These are phyloP conservation scores for Chelonia mydas DNA, from an alignment of 2,797 vertebrate species.

Conservation along the genomic window DNA sequence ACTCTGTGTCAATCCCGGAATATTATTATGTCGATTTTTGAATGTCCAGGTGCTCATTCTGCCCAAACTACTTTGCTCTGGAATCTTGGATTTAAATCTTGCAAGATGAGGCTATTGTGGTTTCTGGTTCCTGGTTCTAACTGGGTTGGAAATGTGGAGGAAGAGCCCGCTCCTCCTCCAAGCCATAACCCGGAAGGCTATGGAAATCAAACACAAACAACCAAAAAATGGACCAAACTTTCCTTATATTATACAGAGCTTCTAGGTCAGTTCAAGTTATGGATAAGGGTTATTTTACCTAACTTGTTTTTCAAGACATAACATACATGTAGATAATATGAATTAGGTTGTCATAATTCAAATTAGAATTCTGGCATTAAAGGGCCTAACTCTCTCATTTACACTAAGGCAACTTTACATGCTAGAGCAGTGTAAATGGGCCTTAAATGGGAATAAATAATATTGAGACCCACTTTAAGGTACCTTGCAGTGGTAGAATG, in stretches of 20 bases:
- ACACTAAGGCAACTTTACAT: not conserved
- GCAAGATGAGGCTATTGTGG: too few relatives aligned
- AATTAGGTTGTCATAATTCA: constrained; percentile 22
- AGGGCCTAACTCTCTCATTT: not conserved
- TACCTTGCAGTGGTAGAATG: not conserved
- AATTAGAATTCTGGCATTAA: not conserved
- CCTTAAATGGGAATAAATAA: not conserved
- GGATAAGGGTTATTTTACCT: not conserved
- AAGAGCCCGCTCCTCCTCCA: not conserved
- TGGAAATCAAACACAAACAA: not conserved
- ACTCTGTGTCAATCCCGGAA: too few relatives aligned
- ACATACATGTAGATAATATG: not conserved
- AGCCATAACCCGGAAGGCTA: not conserved
- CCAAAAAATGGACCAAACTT: not conserved
- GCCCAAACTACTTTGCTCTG: not conserved
- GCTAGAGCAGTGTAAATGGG: not conserved
- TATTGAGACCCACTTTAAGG: not conserved
- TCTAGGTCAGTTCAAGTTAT: not conserved
- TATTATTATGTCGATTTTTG: not conserved
- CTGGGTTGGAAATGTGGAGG: not conserved
- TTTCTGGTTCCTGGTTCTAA: not conserved
- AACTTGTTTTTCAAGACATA: not conserved
- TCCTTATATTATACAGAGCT: not conserved
- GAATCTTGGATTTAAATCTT: too few relatives aligned
- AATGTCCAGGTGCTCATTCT: not conserved